Evolutionary conservation across 2,888 invertebrate genomes (phyloP), one percentile per base, ranked within the genome.

Genomic region (Calameuta idolon): DNA sequence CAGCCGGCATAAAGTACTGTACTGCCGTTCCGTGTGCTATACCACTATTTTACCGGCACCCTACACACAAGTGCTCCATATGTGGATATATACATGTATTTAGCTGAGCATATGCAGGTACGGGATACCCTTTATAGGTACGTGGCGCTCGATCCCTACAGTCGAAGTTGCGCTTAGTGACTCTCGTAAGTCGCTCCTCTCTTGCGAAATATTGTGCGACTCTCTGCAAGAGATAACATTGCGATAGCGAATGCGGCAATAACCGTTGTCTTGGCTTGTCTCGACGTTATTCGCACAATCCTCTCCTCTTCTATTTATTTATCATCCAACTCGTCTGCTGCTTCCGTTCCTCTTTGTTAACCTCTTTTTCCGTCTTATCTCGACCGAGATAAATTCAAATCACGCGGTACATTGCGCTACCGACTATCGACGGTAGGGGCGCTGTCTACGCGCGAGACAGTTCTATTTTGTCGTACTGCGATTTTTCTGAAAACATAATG

Each of bases 181-280:
- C 1, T 76, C 15, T 75, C 34, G 37, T 34, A 55, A n/a, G 35
- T n/a, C 11, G 73, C 55, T 34, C 35, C 69, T 34, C 11, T 68
- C 35, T 83, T 79, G 68, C 79, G 81, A 81, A 84, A 85, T 81
- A 80, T 76, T 74, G 77, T 76, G 71, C 76, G 82, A 80, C 81
- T 78, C 31, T 31, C 23, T 23, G 9, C 55, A 23, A 23, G 75
- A 80, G 84, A 83, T 81, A 85, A 85, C 79, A 68, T 74, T 74
- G 77, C 77, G 83, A 83, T 82, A 83, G 78, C 76, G 81, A 80
- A 81, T 77, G 79, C 81, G 78, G 78, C 82, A 82, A 80, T 81
- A 82, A 81, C 80, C 76, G 76, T 81, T 55, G 55, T 55, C 55
- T 55, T 23, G 55, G 55, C 23, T 55, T 55, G 55, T 55, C 55